Base-by-base conservation (phyloP, 2,888 invertebrate genomes). In the Sphaerophoria taeniata region DNA sequence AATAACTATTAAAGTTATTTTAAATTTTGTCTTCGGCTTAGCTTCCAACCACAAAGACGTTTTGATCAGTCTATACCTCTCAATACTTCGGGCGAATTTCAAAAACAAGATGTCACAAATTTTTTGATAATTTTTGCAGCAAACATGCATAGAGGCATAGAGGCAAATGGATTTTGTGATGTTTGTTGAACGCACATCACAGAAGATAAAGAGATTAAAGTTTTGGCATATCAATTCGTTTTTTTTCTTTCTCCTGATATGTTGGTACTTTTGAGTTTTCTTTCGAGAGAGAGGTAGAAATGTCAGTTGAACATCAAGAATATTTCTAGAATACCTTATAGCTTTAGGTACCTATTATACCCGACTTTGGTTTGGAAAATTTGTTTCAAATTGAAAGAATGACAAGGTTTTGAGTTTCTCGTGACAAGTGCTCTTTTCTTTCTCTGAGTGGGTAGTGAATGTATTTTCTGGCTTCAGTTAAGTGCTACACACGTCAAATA, bases 201-300 rank as follows among this genome's bases (percentile, higher is more conserved):
- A 24, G 12, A 31, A 63, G 49, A 34, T 49, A 65, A 36, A 49
- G 49, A 65, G 49, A 49, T 49, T 34, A 65, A 65, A 65, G 49
- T 65, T 49, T 65, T 49, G 49, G 49, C 49, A 65, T 65, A 65
- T 34, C 65, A 49, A 65, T 65, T 34, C 65, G 47, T n/a, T 43
- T 47, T 49, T 63, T 65, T 65, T 47, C 49, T 65, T 2, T n/a
- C n/a, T 24, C 24, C 2, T 24, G 24, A 24, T 24, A 65, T 34
- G 60, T 60, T 36, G 60, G 34, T 45, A 65, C 16, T 49, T 49
- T 49, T 49, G 16, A 65, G 0, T 36, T 9, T 58, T 7, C 39
- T 24, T 24, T 24, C 24, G 24, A 24, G 24, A 24, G 24, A 24
- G 24, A 24, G 24, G 24, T 1, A 24, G 16, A 16, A n/a, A 14